These are phyloP conservation scores for Acleris sparsana DNA, from an alignment of 2,888 invertebrate species.

Conservation along the genomic window DNA sequence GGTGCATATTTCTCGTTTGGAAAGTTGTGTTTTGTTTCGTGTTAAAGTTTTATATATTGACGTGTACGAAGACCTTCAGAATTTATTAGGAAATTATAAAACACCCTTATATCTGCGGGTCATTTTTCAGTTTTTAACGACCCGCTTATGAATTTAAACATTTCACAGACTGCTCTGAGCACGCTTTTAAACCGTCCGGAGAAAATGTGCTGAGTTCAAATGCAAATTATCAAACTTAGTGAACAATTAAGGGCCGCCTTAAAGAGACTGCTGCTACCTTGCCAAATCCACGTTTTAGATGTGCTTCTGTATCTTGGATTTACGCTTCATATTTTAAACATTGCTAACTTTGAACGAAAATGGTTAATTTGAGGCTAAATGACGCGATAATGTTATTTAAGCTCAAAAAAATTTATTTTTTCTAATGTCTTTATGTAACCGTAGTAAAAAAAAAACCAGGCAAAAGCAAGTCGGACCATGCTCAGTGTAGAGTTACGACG, in stretches of 20 bases:
- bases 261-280: slow-evolving; percentile 16
- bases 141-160: too few relatives aligned
- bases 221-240: slow-evolving; percentile 35
- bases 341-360: slow-evolving; percentile 16
- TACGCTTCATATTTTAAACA: slow-evolving; percentile 24
- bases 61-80: too few relatives aligned
- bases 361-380: slow-evolving; percentile 12
- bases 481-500: too few relatives aligned
- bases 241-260: slow-evolving; percentile 29
- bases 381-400: not conserved
- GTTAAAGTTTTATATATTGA: too few relatives aligned
- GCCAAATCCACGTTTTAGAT: slow-evolving; percentile 23
- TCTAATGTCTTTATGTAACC: not conserved
- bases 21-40: not conserved
- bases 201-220: slow-evolving; percentile 25
- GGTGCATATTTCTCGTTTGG: slow-evolving; percentile 44
- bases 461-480: too few relatives aligned
- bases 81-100: too few relatives aligned
- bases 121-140: too few relatives aligned
- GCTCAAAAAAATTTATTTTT: not conserved
- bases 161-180: not conserved
- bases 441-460: too few relatives aligned
- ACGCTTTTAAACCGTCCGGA: slow-evolving; percentile 8
- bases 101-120: too few relatives aligned
- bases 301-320: slow-evolving; percentile 19